Evolutionary conservation across 2,797 vertebrate species (phyloP), one percentile per base, ranked within the genome.

Genomic region (Tauraco hartlaubi): DNA sequence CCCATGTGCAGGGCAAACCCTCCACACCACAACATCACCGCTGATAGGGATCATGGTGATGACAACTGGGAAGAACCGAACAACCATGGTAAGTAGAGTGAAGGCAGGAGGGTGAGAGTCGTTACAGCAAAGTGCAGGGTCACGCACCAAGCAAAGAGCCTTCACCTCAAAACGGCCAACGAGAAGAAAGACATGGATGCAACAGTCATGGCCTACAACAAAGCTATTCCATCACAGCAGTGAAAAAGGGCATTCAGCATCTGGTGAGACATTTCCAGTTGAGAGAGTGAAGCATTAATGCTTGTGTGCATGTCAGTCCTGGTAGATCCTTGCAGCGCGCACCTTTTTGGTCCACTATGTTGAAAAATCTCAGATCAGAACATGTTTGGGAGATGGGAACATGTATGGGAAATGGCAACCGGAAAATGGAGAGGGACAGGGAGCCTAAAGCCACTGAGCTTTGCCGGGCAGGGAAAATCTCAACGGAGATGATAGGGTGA

Each of bases 251-350:
- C 0, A 1, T 22, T 22, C 8, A 43, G 26, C 9, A 12, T 16
- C 19, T 33, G 33, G 43, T 8, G 44, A 68, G 31, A 43, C 33
- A 7, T 39, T n/a, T 43, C 37, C 33, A 76, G 46, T 5, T 54
- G 63, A 64, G 63, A 48, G 44, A 69, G 55, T 9, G 59, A 73
- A 61, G 58, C 41, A 49, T 21, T 26, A 49, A 66, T 28, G 26
- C 14, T n/a, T 1, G 0, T 8, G 12, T 6, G 9, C 1, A 2
- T 5, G 21, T 14, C 54, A 49, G 71, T 56, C 35, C 49, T 17
- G 33, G 56, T 35, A 71, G 58, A 25, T 55, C 55, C 44, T 56
- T n/a, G 33, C 33, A 54, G 39, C 29, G 21, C 0, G 1, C 16
- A 29, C 5, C 19, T 46, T 64, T 68, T 18, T 46, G 62, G 67